Evolutionary conservation across 2,888 invertebrate species (phyloP), one percentile per base, ranked within the genome.

Genomic region (Tetragnatha montana): DNA sequence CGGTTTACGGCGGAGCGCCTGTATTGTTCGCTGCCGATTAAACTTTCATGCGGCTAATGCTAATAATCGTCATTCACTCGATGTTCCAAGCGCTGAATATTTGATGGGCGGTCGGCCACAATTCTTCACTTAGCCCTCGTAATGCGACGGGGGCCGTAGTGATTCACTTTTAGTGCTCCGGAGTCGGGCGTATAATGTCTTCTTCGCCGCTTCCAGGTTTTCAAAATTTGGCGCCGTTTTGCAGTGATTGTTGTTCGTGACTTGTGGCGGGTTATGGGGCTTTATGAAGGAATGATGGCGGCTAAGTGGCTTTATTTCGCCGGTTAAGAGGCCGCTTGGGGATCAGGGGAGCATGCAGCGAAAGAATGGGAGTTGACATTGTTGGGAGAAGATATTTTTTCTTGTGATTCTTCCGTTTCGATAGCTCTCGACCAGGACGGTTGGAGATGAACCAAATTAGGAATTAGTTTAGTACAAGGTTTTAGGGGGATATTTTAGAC

Each of bases 91-190:
- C 47, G 6, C 35, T 90, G 87, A 87, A 90, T 90, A 87, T 90
- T 90, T 90, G 80, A 90, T 90, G 83, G 14, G 35, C 86, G 87
- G 83, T 86, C 83, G 82, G 19, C 87, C 87, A 87, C 90, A 90
- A 90, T 90, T 90, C 90, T 90, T 90, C 90, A 87, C 90, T 90
- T 87, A 90, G 74, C 83, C 35, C 80, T 90, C 90, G 87, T 89
- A 90, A 90, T 90, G 73, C 85, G 90, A 90, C 90, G 74, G 80
- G 47, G 81, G 85, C 71, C 47, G 76, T 76, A 78, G 89, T 89
- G 89, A 89, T 89, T 89, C 89, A 89, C 86, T 89, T 89, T 89
- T 86, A 87, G 82, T 86, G 69, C 86, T 86, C 68, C 10, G 22
- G 78, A 17, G 76, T 74, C 8, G 85, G 70, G 10, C 50, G 75